Percentiles rank a stretch among this genome's conserved stretches.
Evolutionary conservation across 2,113 vertebrate species (phyloP).

Genomic region (Bungarus multicinctus): DNA sequence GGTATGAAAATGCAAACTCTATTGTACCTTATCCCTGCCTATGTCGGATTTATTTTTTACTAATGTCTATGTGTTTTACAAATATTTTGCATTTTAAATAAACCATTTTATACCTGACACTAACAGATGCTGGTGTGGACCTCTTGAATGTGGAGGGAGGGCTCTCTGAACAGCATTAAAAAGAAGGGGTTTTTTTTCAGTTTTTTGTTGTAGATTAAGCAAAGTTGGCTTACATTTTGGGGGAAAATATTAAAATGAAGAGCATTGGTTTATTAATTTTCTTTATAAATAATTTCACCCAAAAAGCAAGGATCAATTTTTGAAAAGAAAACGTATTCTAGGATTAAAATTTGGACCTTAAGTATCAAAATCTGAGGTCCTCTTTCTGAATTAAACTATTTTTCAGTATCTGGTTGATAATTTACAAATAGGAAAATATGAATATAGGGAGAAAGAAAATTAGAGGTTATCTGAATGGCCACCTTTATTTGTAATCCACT

Average conservation of each 20-base stretch:
- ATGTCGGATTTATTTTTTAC: conserved; percentile 51
- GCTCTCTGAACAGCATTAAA: background rate
- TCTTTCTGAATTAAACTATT: background rate
- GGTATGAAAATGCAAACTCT: conserved; percentile 47
- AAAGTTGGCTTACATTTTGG: background rate
- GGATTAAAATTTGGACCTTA: background rate
- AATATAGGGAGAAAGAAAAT: background rate
- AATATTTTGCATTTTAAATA: conserved; percentile 70
- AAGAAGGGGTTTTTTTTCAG: background rate
- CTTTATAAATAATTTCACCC: background rate
- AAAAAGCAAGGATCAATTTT: background rate
- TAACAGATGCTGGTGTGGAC: background rate
- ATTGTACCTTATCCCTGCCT: conserved; percentile 28
- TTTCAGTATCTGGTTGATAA: background rate
- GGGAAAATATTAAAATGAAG: background rate
- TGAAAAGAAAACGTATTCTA: background rate
- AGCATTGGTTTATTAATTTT: background rate
- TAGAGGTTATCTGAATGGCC: background rate
- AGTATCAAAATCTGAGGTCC: background rate
- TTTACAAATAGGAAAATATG: background rate
- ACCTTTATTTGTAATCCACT: background rate
- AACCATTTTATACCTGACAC: conserved; percentile 67
- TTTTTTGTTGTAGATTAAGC: background rate
- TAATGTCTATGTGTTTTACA: conserved; percentile 46
- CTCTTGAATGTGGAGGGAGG: background rate